phyloP scores from a whole-genome alignment of 2,113 vertebrate genomes.

The Casuarius casuarius region DNA sequence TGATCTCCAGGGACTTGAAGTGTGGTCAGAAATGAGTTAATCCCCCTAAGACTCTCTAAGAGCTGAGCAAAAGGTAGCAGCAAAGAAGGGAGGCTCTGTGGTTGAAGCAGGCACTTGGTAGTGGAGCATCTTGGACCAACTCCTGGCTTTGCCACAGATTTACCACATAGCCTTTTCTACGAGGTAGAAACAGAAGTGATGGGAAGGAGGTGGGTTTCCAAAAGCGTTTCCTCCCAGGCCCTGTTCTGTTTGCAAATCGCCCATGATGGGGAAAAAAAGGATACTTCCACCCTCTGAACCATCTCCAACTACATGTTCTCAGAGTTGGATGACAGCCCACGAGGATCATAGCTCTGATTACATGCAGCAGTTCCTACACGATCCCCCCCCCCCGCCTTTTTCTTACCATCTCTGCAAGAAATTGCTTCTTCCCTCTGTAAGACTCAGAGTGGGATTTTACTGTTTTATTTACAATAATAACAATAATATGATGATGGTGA shows the following conservation, averaged over 20 bases:
- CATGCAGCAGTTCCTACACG: fast-evolving
- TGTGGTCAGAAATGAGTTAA: background rate
- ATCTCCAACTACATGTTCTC: background rate
- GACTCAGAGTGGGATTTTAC: background rate
- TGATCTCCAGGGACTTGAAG: background rate
- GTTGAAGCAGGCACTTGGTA: fast-evolving
- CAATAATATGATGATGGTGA: background rate
- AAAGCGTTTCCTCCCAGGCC: background rate
- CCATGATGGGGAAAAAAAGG: background rate
- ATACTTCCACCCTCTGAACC: background rate
- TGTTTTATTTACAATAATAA: background rate
- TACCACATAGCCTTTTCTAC: too few species aligned
- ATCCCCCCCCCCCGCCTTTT: background rate
- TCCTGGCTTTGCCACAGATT: background rate
- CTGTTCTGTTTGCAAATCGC: background rate
- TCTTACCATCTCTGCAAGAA: background rate
- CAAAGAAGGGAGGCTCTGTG: background rate
- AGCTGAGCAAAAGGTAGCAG: background rate
- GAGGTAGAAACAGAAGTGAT: background rate
- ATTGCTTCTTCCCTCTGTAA: background rate
- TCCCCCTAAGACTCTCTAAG: background rate
- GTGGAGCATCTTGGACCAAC: background rate
- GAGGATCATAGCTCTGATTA: fast-evolving
- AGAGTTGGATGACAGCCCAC: background rate
- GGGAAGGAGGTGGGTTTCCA: background rate